Percentiles rank a stretch among this genome's conserved stretches.
phyloP scores from a whole-genome alignment of 2,113 vertebrate species.

The Machaerirhynchus nigripectus region DNA sequence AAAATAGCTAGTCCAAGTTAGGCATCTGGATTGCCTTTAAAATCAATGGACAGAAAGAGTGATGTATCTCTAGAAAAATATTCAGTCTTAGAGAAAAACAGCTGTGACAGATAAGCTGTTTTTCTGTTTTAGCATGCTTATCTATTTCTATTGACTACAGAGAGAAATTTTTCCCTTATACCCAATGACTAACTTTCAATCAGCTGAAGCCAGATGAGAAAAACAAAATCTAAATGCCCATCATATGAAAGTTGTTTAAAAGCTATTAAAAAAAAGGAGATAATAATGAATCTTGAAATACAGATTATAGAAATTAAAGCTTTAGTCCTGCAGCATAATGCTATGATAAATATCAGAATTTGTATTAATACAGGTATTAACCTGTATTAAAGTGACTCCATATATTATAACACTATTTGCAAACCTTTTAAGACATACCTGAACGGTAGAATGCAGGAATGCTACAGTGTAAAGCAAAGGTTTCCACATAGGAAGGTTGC shows the following conservation, averaged over 20 bases:
- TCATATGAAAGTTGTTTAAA: neutral
- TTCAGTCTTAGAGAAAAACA: neutral
- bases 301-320: neutral
- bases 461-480: conserved; percentile 78
- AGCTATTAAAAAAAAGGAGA: neutral
- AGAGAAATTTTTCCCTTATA: neutral
- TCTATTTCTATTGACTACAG: neutral
- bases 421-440: conserved; percentile 60
- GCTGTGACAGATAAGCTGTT: neutral
- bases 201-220: neutral
- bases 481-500: conserved; percentile 77
- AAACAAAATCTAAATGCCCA: neutral
- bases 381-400: neutral
- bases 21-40: neutral
- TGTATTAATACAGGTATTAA: neutral
- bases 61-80: neutral
- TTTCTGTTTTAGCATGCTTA: neutral
- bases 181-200: neutral
- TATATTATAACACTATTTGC: neutral
- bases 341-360: neutral
- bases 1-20: neutral
- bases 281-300: neutral
- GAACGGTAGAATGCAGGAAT: conserved; percentile 77
- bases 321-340: neutral
- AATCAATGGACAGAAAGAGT: neutral